Conservation (phyloP, 2,113 vertebrate genomes). For the Coturnix japonica region DNA sequence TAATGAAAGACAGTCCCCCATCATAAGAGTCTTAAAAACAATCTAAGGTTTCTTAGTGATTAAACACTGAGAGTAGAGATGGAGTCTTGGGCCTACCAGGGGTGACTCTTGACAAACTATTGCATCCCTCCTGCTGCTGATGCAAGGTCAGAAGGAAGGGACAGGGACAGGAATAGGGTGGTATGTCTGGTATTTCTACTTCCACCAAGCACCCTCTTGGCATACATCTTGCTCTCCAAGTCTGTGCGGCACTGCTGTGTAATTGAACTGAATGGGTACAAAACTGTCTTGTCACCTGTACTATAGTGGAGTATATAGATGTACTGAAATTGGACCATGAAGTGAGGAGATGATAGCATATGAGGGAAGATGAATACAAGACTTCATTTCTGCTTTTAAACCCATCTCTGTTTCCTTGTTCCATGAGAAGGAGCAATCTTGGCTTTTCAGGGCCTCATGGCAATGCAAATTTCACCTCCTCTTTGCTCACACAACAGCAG, state of each 20-base stretch:
- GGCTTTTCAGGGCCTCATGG: background rate
- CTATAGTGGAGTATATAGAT: rapidly evolving
- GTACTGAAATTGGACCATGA: background rate
- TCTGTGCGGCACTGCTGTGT: background rate
- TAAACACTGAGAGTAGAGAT: background rate
- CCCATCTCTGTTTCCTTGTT: background rate
- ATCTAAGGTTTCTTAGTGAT: background rate
- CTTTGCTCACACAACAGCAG: rapidly evolving
- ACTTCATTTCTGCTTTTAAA: background rate
- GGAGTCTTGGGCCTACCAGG: background rate
- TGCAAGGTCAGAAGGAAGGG: background rate
- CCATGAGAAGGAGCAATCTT: background rate
- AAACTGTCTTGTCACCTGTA: background rate
- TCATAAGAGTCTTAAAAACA: background rate
- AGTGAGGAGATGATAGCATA: background rate
- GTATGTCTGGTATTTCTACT: background rate
- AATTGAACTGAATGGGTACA: rapidly evolving
- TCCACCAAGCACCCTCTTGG: background rate
- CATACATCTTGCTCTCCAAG: background rate
- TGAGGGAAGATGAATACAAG: background rate
- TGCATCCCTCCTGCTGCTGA: background rate
- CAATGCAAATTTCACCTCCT: rapidly evolving
- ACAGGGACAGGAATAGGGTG: background rate
- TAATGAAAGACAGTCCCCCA: background rate
- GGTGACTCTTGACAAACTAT: background rate